phyloP scores from a whole-genome alignment of 37 sponge, comb jelly and placozoan species.

The Dysidea cf. avara region DNA sequence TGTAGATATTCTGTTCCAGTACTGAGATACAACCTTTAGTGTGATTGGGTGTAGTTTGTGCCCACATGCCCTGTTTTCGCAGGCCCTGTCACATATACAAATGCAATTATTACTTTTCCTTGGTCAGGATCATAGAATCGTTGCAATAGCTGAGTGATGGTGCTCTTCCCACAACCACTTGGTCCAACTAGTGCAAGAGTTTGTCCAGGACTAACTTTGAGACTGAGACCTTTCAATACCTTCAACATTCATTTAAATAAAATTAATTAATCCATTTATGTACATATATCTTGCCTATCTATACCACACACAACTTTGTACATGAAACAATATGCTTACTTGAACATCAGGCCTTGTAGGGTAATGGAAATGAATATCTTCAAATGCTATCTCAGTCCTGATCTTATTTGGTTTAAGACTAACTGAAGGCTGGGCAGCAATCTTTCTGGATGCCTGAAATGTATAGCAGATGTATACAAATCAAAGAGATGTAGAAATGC shows the following conservation, averaged over 20 bases:
- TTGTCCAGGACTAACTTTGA: slow-evolving; percentile 62
- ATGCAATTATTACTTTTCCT: slow-evolving; percentile 26
- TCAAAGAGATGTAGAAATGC: too few relatives aligned
- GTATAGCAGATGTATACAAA: too few relatives aligned
- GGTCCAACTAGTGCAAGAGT: slow-evolving; percentile 86
- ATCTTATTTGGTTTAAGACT: slow-evolving; percentile 14
- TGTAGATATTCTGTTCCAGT: too few relatives aligned
- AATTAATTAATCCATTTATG: neutral
- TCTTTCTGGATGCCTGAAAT: too few relatives aligned
- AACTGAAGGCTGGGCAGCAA: too few relatives aligned
- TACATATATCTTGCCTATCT: too few relatives aligned
- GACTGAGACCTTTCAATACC: slow-evolving; percentile 56
- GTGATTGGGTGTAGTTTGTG: too few relatives aligned
- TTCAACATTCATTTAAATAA: slow-evolving; percentile 2
- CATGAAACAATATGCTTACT: too few relatives aligned
- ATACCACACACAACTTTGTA: too few relatives aligned
- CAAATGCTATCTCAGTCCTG: slow-evolving; percentile 34
- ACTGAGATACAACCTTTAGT: too few relatives aligned
- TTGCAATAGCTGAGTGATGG: slow-evolving; percentile 76
- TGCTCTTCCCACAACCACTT: slow-evolving; percentile 95
- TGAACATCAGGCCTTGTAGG: slow-evolving; percentile 42
- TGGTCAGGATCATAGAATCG: slow-evolving; percentile 73
- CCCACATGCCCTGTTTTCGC: too few relatives aligned
- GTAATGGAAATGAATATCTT: slow-evolving; percentile 39
- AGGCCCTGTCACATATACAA: too few relatives aligned